These are phyloP conservation scores for Poecilus cupreus DNA, from an alignment of 2,888 invertebrate species.

Conservation along the genomic window DNA sequence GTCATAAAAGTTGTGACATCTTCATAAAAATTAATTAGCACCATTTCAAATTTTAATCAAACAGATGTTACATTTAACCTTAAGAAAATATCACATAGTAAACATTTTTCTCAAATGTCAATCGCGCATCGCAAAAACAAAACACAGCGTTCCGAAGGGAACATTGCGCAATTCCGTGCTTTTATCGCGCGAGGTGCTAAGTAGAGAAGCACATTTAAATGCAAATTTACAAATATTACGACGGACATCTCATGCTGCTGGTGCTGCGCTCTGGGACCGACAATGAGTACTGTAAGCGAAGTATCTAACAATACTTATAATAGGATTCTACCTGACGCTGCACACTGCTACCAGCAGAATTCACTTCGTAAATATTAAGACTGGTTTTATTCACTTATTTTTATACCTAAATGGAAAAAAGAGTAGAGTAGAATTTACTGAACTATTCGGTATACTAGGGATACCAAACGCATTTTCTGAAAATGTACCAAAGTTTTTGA, in stretches of 20 bases:
- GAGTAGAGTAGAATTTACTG: too few species aligned
- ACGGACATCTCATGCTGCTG: not conserved
- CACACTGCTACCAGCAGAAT: too few species aligned
- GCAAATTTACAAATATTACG: conserved; percentile 50
- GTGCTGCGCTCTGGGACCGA: not conserved
- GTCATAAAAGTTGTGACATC: conserved; percentile 26
- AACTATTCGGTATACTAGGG: too few species aligned
- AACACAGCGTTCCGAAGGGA: conserved; percentile 30
- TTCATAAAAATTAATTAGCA: conserved; percentile 31
- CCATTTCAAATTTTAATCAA: conserved; percentile 21
- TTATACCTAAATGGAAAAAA: too few species aligned
- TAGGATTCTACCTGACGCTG: too few species aligned
- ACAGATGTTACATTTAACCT: conserved; percentile 28
- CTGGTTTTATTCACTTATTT: too few species aligned
- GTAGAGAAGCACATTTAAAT: conserved; percentile 47
- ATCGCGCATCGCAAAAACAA: conserved; percentile 14
- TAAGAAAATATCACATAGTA: conserved; percentile 33
- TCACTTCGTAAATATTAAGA: too few species aligned
- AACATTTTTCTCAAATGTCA: conserved; percentile 33
- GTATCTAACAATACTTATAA: too few species aligned
- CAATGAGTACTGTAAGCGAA: not conserved
- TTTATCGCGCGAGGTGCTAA: conserved; percentile 38
- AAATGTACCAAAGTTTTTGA: too few species aligned
- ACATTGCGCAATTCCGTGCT: conserved; percentile 4
- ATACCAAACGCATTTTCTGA: too few species aligned